Conservation (phyloP, 2,888 invertebrate species). For the Heliconius hortense region DNA sequence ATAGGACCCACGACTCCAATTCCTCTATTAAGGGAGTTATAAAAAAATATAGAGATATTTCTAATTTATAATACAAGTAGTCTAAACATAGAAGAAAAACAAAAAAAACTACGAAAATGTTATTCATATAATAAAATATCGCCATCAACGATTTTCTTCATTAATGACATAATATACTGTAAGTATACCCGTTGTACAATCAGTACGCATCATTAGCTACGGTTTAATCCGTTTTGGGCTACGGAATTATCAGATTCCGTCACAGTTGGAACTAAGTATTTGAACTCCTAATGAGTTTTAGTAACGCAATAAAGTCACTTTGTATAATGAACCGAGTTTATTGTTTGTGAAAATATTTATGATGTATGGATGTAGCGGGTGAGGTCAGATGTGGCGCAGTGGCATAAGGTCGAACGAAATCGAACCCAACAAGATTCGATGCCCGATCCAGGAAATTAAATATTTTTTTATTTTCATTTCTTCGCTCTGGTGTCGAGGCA, state of each 20-base stretch:
- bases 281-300: constrained; percentile 69
- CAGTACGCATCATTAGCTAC: constrained; percentile 53
- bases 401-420: no score
- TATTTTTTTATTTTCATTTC: no score
- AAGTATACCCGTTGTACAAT: constrained; percentile 27
- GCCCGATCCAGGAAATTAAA: background rate
- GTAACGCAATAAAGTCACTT: constrained; percentile 70
- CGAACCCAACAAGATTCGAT: background rate
- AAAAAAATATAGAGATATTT: no score
- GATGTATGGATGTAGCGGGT: constrained; percentile 50
- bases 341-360: constrained; percentile 69
- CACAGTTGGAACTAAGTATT: constrained; percentile 63
- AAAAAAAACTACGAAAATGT: no score
- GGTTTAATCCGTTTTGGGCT: constrained; percentile 59
- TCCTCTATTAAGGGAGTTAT: no score
- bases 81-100: no score
- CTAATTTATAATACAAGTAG: no score
- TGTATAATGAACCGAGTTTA: constrained; percentile 67
- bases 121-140: background rate
- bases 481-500: no score
- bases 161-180: constrained; percentile 9
- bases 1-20: no score
- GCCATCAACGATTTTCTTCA: background rate
- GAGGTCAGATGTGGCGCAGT: background rate
- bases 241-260: constrained; percentile 75